These are phyloP conservation scores for Listronotus bonariensis DNA, from an alignment of 1,140 invertebrate genomes.

Conservation along the genomic window DNA sequence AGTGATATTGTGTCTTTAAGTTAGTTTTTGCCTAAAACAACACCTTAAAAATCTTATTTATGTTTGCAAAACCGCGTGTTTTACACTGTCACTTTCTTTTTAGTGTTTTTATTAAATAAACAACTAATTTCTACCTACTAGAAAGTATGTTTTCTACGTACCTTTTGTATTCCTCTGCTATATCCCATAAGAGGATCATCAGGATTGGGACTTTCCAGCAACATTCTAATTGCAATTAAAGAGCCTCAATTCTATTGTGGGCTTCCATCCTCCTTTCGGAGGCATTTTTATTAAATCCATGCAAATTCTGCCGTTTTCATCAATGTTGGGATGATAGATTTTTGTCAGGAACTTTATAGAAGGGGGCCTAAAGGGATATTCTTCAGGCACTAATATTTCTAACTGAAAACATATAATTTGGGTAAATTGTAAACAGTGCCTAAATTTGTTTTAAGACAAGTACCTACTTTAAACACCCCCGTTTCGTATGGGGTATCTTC, in stretches of 20 bases:
- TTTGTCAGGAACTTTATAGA: constrained; percentile 77
- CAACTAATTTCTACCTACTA: too few species aligned
- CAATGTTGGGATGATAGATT: constrained; percentile 91
- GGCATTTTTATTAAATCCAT: constrained; percentile 82
- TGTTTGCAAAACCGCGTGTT: too few species aligned
- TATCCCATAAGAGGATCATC: constrained; percentile 82
- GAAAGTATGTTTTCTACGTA: too few species aligned
- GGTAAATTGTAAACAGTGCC: not conserved
- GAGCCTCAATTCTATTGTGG: constrained; percentile 71
- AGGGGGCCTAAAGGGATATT: constrained; percentile 87
- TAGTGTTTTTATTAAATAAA: too few species aligned
- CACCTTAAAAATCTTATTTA: too few species aligned
- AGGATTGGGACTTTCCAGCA: constrained; percentile 79
- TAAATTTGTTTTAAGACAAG: too few species aligned
- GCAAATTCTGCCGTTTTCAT: constrained; percentile 81
- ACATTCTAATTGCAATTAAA: constrained; percentile 75
- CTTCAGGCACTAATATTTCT: constrained; percentile 72
- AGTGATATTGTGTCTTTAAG: too few species aligned
- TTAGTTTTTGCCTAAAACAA: too few species aligned
- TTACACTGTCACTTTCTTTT: too few species aligned
- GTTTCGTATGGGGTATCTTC: constrained; percentile 71
- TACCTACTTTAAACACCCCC: constrained; percentile 68
- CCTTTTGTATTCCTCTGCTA: constrained; percentile 74
- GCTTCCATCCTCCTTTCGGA: constrained; percentile 78
- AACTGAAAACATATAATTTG: constrained; percentile 49